These are phyloP conservation scores for Coleophora flavipennella DNA, from an alignment of 2,888 invertebrate species.

Conservation along the genomic window DNA sequence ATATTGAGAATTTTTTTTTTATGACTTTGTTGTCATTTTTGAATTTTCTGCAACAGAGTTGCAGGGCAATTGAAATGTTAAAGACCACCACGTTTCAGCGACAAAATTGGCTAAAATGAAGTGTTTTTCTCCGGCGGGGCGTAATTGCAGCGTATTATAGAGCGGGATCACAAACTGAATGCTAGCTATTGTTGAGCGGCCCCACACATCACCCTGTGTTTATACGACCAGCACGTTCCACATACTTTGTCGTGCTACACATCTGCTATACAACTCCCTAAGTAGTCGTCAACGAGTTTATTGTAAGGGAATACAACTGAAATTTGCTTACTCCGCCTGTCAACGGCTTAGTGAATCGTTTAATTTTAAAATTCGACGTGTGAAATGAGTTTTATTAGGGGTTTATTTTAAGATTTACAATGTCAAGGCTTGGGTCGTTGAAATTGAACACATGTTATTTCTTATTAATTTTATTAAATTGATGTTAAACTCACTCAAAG, in stretches of 20 bases:
- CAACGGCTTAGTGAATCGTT: conserved; percentile 31
- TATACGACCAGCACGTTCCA: conserved; percentile 64
- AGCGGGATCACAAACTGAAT: conserved; percentile 63
- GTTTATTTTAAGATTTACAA: conserved; percentile 34
- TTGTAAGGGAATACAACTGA: conserved; percentile 22
- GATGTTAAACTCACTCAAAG: no score
- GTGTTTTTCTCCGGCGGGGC: conserved; percentile 24
- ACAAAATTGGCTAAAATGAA: conserved; percentile 34
- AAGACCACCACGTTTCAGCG: conserved; percentile 7
- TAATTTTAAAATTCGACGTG: conserved; percentile 52
- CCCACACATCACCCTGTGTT: conserved; percentile 65
- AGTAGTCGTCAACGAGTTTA: conserved; percentile 15
- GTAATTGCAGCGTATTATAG: conserved; percentile 52
- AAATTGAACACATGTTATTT: not conserved
- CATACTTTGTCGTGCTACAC: conserved; percentile 62
- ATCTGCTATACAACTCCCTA: conserved; percentile 20
- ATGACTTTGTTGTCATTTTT: no score
- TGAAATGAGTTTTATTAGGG: conserved; percentile 45
- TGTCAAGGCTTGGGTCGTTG: conserved; percentile 16
- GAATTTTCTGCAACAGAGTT: conserved; percentile 3
- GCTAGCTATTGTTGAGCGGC: conserved; percentile 62
- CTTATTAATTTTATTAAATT: conserved; percentile 1
- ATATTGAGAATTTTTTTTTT: no score
- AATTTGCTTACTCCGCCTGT: conserved; percentile 13
- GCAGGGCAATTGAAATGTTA: conserved; percentile 16